Percentiles rank a stretch among this genome's conserved stretches.
Evolutionary conservation across 2,797 vertebrate genomes (phyloP).

Genomic region (Tapera naevia): DNA sequence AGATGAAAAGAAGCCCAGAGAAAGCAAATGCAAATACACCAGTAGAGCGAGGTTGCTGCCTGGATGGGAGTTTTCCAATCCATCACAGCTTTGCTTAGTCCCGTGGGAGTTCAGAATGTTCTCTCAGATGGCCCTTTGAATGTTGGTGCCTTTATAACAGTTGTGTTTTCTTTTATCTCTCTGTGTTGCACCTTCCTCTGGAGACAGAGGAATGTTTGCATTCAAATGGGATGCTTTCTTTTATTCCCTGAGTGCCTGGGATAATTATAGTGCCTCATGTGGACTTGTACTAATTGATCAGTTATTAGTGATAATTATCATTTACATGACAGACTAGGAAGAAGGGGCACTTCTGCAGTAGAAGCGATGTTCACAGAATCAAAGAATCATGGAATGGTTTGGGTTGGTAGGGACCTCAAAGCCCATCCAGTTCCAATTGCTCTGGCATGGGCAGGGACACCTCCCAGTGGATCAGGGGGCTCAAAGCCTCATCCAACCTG

Average conservation of each 20-base stretch:
- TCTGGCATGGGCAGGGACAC: no score
- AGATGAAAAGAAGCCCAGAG: neutral
- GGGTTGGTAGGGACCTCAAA: no score
- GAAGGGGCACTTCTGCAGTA: neutral
- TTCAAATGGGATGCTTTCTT: neutral
- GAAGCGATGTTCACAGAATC: neutral
- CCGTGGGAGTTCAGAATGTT: neutral
- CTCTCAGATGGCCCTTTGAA: neutral
- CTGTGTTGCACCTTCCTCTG: neutral
- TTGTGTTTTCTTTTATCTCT: neutral
- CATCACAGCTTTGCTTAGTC: neutral
- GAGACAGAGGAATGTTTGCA: constrained; percentile 19
- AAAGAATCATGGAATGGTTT: no score
- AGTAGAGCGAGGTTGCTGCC: neutral
- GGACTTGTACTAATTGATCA: neutral
- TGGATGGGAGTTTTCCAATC: neutral
- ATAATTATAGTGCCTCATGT: neutral
- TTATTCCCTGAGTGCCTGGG: neutral
- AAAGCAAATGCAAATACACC: neutral
- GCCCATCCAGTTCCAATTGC: no score
- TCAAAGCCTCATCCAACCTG: no score
- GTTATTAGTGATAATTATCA: neutral
- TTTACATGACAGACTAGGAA: neutral
- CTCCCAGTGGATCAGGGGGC: no score
- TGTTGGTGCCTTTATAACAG: neutral